These are phyloP conservation scores for Polymixis flavicincta DNA, from an alignment of 2,888 invertebrate genomes.

Conservation along the genomic window DNA sequence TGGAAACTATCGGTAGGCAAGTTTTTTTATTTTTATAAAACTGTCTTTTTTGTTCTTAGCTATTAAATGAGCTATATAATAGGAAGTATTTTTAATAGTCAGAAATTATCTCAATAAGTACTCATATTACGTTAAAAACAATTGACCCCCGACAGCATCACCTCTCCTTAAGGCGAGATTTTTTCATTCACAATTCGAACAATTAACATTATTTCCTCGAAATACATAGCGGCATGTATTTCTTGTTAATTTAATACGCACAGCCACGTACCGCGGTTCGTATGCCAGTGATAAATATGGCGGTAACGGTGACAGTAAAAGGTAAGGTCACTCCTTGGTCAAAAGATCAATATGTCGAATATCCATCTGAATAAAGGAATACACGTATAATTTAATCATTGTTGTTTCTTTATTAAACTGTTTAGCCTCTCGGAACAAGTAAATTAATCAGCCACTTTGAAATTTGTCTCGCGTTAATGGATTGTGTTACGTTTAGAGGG, in stretches of 20 bases:
- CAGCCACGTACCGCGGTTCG: constrained; percentile 48
- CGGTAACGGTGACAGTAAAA: constrained; percentile 71
- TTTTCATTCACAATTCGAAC: constrained; percentile 40
- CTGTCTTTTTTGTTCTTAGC: too few species aligned
- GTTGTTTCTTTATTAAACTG: constrained; percentile 63
- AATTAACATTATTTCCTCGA: constrained; percentile 59
- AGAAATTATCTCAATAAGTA: constrained; percentile 2
- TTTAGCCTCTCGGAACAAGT: constrained; percentile 58
- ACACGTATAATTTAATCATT: constrained; percentile 68
- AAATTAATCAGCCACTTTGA: constrained; percentile 47
- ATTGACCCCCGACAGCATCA: constrained; percentile 14
- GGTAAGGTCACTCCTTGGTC: constrained; percentile 70
- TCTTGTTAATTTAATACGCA: constrained; percentile 57
- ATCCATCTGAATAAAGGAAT: constrained; percentile 68
- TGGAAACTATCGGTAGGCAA: too few species aligned
- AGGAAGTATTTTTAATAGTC: neutral
- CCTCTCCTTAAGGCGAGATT: constrained; percentile 23
- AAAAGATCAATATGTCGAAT: constrained; percentile 73
- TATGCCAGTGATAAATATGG: constrained; percentile 57
- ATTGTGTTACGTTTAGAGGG: constrained; percentile 1
- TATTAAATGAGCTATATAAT: too few species aligned
- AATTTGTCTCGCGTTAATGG: constrained; percentile 53
- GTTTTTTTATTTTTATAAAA: too few species aligned
- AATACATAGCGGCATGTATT: constrained; percentile 43
- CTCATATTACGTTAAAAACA: constrained; percentile 6